Evolutionary conservation across 2,113 vertebrate genomes (phyloP).

Genomic region (Leiothrix lutea): DNA sequence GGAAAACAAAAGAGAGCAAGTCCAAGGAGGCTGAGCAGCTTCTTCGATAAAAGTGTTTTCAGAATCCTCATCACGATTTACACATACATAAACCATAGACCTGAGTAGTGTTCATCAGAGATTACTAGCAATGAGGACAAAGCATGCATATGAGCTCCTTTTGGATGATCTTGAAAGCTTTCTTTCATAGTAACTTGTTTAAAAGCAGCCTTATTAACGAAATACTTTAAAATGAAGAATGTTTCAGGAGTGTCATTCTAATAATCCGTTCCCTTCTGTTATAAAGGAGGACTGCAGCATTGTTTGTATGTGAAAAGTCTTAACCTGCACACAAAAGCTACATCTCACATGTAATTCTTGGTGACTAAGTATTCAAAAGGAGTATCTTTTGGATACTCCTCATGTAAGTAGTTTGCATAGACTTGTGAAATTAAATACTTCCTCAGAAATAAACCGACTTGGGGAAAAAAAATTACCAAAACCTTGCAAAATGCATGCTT

Average conservation of each 20-base stretch:
- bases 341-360: background rate
- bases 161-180: background rate
- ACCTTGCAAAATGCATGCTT: background rate
- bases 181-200: conserved; percentile 5
- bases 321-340: conserved; percentile 11
- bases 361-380: conserved; percentile 21
- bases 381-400: conserved; percentile 21
- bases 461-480: background rate
- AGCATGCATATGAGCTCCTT: background rate
- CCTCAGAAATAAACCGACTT: background rate
- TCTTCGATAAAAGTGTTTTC: conserved; percentile 56
- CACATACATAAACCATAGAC: background rate
- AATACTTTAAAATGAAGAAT: conserved; percentile 49
- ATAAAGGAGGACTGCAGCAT: conserved; percentile 62
- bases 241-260: conserved; percentile 28
- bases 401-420: conserved; percentile 37
- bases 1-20: conserved; percentile 82
- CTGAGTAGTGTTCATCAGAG: background rate
- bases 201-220: background rate
- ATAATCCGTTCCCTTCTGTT: conserved; percentile 68
- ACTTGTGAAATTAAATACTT: background rate
- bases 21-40: conserved; percentile 75
- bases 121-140: background rate
- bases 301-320: background rate
- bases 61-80: background rate